Conservation (phyloP, 2,888 invertebrate species). For the Morinoia aosen region DNA sequence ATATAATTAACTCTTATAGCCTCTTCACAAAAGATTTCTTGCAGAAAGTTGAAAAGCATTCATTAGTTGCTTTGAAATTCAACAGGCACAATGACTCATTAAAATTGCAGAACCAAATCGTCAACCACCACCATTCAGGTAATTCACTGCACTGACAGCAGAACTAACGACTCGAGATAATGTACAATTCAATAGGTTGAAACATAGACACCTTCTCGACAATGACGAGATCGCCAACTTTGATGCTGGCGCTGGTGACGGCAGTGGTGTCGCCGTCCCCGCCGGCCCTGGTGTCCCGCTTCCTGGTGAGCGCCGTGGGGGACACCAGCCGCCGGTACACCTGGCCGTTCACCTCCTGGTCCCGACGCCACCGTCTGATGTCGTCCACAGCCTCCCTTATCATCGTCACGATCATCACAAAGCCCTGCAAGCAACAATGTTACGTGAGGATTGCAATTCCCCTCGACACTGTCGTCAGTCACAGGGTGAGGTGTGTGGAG, state of each 20-base stretch:
- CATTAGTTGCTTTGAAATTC: too few species aligned
- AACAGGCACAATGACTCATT: too few species aligned
- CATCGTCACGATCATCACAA: slow-evolving; percentile 95
- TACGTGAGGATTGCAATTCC: neutral
- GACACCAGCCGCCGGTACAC: slow-evolving; percentile 84
- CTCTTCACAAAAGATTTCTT: too few species aligned
- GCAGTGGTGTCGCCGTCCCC: slow-evolving; percentile 72
- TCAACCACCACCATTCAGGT: too few species aligned
- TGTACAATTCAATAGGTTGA: neutral
- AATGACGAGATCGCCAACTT: slow-evolving; percentile 77
- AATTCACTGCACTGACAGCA: too few species aligned
- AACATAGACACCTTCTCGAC: slow-evolving; percentile 79
- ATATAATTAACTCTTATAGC: too few species aligned
- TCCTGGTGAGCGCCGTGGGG: neutral
- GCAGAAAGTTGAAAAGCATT: too few species aligned
- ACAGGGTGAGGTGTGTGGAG: too few species aligned
- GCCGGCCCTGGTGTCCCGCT: neutral
- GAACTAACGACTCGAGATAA: too few species aligned
- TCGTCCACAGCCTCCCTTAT: slow-evolving; percentile 98
- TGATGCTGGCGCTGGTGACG: slow-evolving; percentile 67
- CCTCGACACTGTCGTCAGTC: too few species aligned
- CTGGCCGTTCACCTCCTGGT: slow-evolving; percentile 96
- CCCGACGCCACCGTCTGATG: slow-evolving; percentile 89
- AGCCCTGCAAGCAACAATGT: slow-evolving; percentile 76
- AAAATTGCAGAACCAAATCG: too few species aligned